Base-by-base conservation (phyloP, 2,113 vertebrate genomes). In the Calypte anna region DNA sequence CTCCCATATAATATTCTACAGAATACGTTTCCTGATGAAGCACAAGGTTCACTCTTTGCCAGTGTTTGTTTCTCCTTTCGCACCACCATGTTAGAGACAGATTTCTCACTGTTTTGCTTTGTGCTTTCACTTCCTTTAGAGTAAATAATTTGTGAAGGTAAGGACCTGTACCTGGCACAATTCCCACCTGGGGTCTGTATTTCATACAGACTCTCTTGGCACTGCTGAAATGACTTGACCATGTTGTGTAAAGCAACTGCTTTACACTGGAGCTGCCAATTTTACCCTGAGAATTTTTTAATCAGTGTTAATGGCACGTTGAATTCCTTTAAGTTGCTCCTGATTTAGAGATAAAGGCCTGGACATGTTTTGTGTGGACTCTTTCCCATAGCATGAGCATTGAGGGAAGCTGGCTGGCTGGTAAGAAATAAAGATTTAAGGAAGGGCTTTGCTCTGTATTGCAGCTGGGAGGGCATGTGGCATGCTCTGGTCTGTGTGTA, bases 11-110 rank as follows among this genome's bases (percentile, higher is more conserved):
- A 68, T 90, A 38, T 83, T 82, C 66, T 58, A 51, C 64, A 67
- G 67, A 81, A 62, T 54, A 63, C 7, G 30, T 5, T 66, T 90
- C 78, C 61, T 53, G 43, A 81, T 72, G 76, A 90, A 40, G 82
- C 72, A 33, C 59, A 43, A 90, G 79, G 59, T 76, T 12, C 77
- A 38, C 80, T 91, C 79, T 85, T 88, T 74, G 54, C 83, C 64
- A 91, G 20, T 3, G 1, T 90, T 92, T 64, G 53, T 78, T 24
- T 94, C 38, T 94, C 61, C 46, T 23, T 86, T 93, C 75, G 31
- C 36, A 33, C 66, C 51, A 70, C 75, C 3, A 0, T 16, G 44
- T 44, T 88, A 44, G 38, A 79, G 82, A 82, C 12, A 8, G 10
- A 25, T 7, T 92, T 62, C 50, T 92, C 17, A 5, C 14, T 22